phyloP scores from a whole-genome alignment of 2,888 invertebrate species.

The Apamea monoglypha region DNA sequence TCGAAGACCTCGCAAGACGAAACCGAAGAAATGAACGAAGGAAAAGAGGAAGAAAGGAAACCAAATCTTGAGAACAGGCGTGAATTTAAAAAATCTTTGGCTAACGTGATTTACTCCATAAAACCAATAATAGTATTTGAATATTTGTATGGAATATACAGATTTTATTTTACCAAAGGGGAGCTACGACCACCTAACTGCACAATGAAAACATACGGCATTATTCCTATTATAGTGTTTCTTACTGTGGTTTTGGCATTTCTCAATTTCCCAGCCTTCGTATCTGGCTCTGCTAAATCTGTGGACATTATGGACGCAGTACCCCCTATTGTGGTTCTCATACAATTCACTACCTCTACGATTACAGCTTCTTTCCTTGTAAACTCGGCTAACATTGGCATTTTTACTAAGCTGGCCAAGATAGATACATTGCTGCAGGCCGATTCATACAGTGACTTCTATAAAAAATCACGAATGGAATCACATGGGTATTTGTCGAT shows the following conservation, averaged over 20 bases:
- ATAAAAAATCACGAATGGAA: slow-evolving; percentile 65
- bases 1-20: background rate
- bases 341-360: slow-evolving; percentile 70
- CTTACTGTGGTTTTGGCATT: slow-evolving; percentile 56
- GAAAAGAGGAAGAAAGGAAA: slow-evolving; percentile 30
- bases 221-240: slow-evolving; percentile 56
- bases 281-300: slow-evolving; percentile 52
- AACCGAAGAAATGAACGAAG: slow-evolving; percentile 39
- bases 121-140: slow-evolving; percentile 71
- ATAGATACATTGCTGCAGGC: slow-evolving; percentile 71
- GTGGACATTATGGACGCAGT: slow-evolving; percentile 68
- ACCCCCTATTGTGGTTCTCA: slow-evolving; percentile 68
- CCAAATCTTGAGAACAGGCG: slow-evolving; percentile 33
- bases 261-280: slow-evolving; percentile 50
- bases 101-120: slow-evolving; percentile 62
- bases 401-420: slow-evolving; percentile 69
- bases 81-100: slow-evolving; percentile 49
- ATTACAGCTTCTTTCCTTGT: slow-evolving; percentile 69
- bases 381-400: slow-evolving; percentile 66
- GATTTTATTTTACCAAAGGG: slow-evolving; percentile 69
- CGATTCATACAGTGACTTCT: slow-evolving; percentile 67
- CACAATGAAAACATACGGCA: slow-evolving; percentile 69
- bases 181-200: slow-evolving; percentile 64
- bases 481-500: slow-evolving; percentile 59
- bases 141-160: slow-evolving; percentile 74